A percentile compares a stretch with the other conserved stretches of the same genome.
phyloP scores from a whole-genome alignment of 1,140 invertebrate species.

The Heliothis subflexa region DNA sequence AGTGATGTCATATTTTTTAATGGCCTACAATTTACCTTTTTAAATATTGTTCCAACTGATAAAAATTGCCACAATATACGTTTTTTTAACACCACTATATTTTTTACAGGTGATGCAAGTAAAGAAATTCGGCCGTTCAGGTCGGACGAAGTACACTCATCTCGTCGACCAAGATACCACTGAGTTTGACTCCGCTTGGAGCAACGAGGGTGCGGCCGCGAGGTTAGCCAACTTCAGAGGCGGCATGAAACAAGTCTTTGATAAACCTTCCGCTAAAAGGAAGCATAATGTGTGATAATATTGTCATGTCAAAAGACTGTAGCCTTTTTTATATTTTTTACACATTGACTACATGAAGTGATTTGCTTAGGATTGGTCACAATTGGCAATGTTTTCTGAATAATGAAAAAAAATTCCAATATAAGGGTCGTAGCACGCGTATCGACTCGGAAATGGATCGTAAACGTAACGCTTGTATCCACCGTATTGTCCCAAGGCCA shows the following conservation, averaged over 20 bases:
- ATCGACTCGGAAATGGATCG: no score
- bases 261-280: constrained; percentile 92
- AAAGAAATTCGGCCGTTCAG: constrained; percentile 99
- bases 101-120: constrained; percentile 97
- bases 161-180: constrained; percentile 99
- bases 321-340: background rate
- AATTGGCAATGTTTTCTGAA: no score
- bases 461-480: no score
- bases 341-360: no score
- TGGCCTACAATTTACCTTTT: no score
- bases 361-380: no score
- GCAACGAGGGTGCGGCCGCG: constrained; percentile 91
- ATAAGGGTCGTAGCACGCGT: no score
- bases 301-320: background rate
- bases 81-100: background rate
- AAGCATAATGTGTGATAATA: constrained; percentile 79
- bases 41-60: no score
- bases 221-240: constrained; percentile 97
- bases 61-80: no score
- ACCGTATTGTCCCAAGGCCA: no score
- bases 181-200: constrained; percentile 98
- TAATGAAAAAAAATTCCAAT: no score
- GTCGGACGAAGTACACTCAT: constrained; percentile 99
- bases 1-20: no score
- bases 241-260: constrained; percentile 98